A percentile compares a stretch with the other conserved stretches of the same genome.
Conservation (phyloP, 2,888 invertebrate species). For the Druceiella hillmani region DNA sequence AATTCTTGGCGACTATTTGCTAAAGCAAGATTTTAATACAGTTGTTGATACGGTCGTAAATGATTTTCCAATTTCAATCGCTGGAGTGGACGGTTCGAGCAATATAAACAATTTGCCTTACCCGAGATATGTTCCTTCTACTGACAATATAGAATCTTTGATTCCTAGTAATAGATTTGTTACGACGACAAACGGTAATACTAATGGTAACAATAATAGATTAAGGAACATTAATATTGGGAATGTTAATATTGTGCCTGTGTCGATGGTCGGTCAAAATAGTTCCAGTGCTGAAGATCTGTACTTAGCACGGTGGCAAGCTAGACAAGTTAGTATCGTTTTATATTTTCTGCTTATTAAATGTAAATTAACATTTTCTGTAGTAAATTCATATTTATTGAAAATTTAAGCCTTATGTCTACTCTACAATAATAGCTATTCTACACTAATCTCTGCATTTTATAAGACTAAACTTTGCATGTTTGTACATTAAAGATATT, state of each 20-base stretch:
- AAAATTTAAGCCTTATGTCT: too few species aligned
- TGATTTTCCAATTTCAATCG: constrained; percentile 31
- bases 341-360: too few species aligned
- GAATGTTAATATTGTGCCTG: constrained; percentile 26
- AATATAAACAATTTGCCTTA: constrained; percentile 32
- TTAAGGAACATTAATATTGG: constrained; percentile 8
- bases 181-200: too few species aligned
- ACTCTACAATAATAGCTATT: too few species aligned
- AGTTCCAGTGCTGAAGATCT: constrained; percentile 34
- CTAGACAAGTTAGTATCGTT: constrained; percentile 47
- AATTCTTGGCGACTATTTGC: constrained; percentile 37
- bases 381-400: too few species aligned
- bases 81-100: too few species aligned
- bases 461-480: too few species aligned
- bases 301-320: constrained; percentile 56
- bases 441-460: too few species aligned
- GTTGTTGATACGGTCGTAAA: constrained; percentile 32
- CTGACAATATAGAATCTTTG: constrained; percentile 24
- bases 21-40: constrained; percentile 37
- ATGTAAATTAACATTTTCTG: too few species aligned
- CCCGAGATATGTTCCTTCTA: constrained; percentile 35
- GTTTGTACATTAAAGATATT: too few species aligned
- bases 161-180: constrained; percentile 20
- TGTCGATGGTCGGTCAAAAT: constrained; percentile 28
- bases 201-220: constrained; percentile 21